These are phyloP conservation scores for Eptatretus burgeri DNA, from an alignment of 2,113 vertebrate genomes.

Conservation along the genomic window DNA sequence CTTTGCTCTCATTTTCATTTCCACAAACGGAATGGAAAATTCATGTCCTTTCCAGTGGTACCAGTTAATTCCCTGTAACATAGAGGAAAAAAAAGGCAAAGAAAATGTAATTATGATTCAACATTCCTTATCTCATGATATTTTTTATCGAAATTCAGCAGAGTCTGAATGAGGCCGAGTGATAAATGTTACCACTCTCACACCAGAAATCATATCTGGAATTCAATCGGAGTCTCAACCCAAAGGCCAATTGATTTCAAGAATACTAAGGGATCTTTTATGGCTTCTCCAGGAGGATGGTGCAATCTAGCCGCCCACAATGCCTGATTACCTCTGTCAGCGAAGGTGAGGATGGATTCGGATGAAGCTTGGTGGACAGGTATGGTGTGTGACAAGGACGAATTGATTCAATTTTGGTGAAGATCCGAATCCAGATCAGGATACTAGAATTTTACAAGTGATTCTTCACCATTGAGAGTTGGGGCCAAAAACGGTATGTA, in stretches of 20 bases:
- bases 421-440: too few relatives aligned
- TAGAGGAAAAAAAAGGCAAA: conserved; percentile 3
- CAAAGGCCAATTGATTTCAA: neutral
- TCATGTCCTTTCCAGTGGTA: conserved; percentile 98
- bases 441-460: too few relatives aligned
- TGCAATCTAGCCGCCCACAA: too few relatives aligned
- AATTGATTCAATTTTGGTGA: too few relatives aligned
- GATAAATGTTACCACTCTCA: neutral
- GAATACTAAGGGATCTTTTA: neutral
- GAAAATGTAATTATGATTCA: conserved; percentile 7
- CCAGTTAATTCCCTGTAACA: conserved; percentile 69
- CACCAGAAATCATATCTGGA: neutral
- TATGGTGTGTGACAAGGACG: too few relatives aligned
- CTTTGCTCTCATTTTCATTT: conserved; percentile 83
- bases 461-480: too few relatives aligned
- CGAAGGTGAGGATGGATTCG: too few relatives aligned
- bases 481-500: too few relatives aligned
- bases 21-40: conserved; percentile 66
- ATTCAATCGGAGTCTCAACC: neutral
- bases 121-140: neutral
- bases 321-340: too few relatives aligned
- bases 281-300: too few relatives aligned
- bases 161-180: neutral
- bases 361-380: too few relatives aligned
- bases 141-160: neutral